Base-by-base conservation (phyloP, 2,113 vertebrate genomes). In the Pleuronectes platessa region DNA sequence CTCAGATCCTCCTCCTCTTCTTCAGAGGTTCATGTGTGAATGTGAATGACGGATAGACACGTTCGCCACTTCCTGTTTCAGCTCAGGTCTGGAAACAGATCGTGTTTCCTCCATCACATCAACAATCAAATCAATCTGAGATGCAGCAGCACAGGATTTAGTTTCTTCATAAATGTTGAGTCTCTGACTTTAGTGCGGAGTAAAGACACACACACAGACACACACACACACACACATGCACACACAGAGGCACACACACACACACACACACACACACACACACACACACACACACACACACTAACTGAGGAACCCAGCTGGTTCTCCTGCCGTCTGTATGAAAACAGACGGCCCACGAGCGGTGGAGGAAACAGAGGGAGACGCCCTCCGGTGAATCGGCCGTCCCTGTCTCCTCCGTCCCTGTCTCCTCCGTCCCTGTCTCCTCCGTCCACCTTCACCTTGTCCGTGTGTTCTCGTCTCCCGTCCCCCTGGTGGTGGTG, bases 391-490 rank as follows among this genome's bases (percentile, higher is more conserved):
- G 81, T 69, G 72, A 69, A 42, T 71, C 51, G 31, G 21, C 27
- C 75, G 21, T 69, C 63, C 75, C 76, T 9, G 55, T 42, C 65
- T 47, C 66, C 74, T 81, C 64, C 23, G 4, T 79, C 80, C 83
- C 76, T 9, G 55, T 42, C 65, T 47, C 66, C 74, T 81, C 27
- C 75, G n/a, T 69, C 63, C 75, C 76, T 9, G 55, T 42, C 65
- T 47, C 66, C 74, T 81, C 64, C 23, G 5, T 79, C 83, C 84
- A 81, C 85, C 89, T 87, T 65, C 62, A 87, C 81, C 86, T 87
- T 71, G 12, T 59, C 79, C 68, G 54, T 67, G 81, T 85, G 78
- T 90, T 88, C 78, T 77, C 23, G 65, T 74, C 42, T 81, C 64
- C 71, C 60, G 66, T 80, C 67, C 60, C 69, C 42, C 40, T 27